Base-by-base conservation (phyloP, 1,140 invertebrate genomes). In the Steinernema feltiae region DNA sequence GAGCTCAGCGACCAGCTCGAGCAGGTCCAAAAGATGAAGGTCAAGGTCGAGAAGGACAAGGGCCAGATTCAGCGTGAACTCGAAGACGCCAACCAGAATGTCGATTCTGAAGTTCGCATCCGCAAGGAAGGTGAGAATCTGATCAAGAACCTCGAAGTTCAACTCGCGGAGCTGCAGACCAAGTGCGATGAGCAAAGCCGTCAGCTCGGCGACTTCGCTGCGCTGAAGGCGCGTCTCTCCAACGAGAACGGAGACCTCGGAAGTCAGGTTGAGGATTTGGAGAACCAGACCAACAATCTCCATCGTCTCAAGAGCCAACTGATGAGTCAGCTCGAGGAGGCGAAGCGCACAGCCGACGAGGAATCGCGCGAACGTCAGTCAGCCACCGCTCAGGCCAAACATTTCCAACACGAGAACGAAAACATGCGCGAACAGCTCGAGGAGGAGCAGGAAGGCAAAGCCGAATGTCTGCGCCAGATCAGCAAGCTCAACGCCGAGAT, bases 1-100 rank as follows among this genome's bases (percentile, higher is more conserved):
- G 95, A 98, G 89, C 95, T 99, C 92, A 93, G 94, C 84, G 97
- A 99, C 89, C 96, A 99, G 89, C 94, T 99, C 87, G 97, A 99
- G 89, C 94, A 98, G 87, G 92, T 99, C 85, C 97, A 98, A 91
- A 99, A 99, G 89, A 91, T 95, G 87, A 99, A 98, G 90, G 93
- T 94, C 87, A 98, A 95, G 94, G 97, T 89, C 91, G 81, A 82
- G n/a, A 81, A 80, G 35, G 84, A 85, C 70, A 85, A 80, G 63
- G 76, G 78, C 31, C 82, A 85, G 73, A 77, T 86, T 32, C 83
- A 85, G 76, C 84, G 85, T 30, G 84, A 85, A 53, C 48, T 86
- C 29, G 84, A 85, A 70, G 81, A 84, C 35, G 81, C 84, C 27
- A 81, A 83, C 17, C 76, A 82, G 53, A 72, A 46, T 35, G 63